Evolutionary conservation across 2,797 vertebrate genomes (phyloP).

Genomic region (Thripadectes ignobilis): DNA sequence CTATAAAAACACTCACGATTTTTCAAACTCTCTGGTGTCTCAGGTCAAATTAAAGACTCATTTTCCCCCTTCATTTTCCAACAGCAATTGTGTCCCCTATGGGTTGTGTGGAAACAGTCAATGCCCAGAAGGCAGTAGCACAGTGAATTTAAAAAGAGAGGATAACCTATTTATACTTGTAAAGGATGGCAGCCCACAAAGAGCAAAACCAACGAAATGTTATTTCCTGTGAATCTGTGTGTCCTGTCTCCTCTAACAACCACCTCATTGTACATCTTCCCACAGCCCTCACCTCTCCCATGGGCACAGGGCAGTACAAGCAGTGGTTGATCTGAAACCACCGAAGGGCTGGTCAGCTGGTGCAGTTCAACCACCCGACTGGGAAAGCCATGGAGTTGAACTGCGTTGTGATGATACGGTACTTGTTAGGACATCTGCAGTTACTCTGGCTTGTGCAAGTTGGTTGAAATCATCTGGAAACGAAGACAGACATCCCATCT

Average conservation of each 20-base stretch:
- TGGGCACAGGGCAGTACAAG: rapidly evolving
- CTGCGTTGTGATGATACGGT: rapidly evolving
- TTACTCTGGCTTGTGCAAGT: not conserved
- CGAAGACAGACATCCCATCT: not conserved
- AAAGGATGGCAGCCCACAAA: not conserved
- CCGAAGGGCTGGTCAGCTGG: rapidly evolving
- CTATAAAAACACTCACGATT: not conserved
- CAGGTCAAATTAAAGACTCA: conserved; percentile 14
- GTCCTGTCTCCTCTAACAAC: not conserved
- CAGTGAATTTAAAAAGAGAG: not conserved
- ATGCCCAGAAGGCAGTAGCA: not conserved
- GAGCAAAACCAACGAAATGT: not conserved
- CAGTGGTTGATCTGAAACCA: not conserved
- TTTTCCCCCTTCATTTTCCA: conserved; percentile 1
- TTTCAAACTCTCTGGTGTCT: conserved; percentile 36
- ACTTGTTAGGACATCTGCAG: not conserved
- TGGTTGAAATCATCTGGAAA: not conserved
- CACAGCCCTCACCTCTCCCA: rapidly evolving
- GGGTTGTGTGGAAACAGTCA: not conserved
- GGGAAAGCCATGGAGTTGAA: rapidly evolving
- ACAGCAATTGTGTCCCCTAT: conserved; percentile 17
- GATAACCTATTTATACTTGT: not conserved
- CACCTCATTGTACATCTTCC: not conserved
- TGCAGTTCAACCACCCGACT: rapidly evolving
- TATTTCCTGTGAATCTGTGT: not conserved